phyloP scores from a whole-genome alignment of 2,113 vertebrate genomes.

The Lophochroa leadbeateri region DNA sequence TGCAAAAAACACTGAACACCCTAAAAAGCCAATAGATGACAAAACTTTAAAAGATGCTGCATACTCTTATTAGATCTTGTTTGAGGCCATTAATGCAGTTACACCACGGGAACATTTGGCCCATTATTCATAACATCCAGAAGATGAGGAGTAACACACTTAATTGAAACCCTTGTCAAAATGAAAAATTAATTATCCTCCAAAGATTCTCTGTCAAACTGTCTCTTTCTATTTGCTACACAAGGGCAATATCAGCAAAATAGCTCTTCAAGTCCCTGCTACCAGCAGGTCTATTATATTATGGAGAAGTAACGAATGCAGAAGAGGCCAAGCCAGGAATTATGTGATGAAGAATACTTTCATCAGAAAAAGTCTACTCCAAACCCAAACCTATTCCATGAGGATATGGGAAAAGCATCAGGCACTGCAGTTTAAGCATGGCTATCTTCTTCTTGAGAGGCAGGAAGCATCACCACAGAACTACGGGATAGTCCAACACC shows the following conservation, averaged over 20 bases:
- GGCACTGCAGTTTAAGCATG: neutral
- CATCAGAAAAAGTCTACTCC: neutral
- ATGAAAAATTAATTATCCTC: conserved; percentile 51
- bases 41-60: neutral
- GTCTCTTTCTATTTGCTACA: conserved; percentile 50
- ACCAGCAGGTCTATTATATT: neutral
- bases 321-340: conserved; percentile 5
- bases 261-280: neutral
- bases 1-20: neutral
- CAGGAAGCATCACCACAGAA: neutral
- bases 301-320: neutral
- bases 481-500: neutral
- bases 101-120: conserved; percentile 5
- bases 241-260: conserved; percentile 19
- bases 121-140: conserved; percentile 21
- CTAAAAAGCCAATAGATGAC: neutral
- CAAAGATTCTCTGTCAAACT: conserved; percentile 67
- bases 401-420: neutral
- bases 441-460: neutral
- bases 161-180: conserved; percentile 64
- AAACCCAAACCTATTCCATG: neutral
- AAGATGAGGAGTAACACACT: conserved; percentile 41
- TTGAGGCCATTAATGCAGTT: conserved; percentile 16
- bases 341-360: neutral
- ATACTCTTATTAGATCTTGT: conserved; percentile 2